These are phyloP conservation scores for Cephus pygmeus DNA, from an alignment of 2,888 invertebrate species.

Conservation along the genomic window DNA sequence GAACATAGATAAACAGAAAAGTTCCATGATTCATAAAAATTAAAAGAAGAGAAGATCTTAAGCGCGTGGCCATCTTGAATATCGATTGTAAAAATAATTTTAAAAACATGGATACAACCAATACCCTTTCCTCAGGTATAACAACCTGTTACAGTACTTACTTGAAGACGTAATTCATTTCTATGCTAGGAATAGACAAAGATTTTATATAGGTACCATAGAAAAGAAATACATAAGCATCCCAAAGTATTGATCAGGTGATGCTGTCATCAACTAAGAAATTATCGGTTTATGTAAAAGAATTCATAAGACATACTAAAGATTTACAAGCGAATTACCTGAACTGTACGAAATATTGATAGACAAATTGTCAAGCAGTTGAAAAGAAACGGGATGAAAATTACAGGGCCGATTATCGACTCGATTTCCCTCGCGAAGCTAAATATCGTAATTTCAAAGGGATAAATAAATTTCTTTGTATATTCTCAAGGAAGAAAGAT, in stretches of 20 bases:
- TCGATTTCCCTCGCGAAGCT: conserved; percentile 32
- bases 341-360: conserved; percentile 41
- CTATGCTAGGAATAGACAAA: background rate
- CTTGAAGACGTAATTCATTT: background rate
- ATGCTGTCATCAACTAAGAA: too few relatives aligned
- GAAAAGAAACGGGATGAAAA: background rate
- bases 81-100: background rate
- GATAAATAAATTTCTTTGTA: too few relatives aligned
- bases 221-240: background rate
- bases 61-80: background rate
- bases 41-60: background rate
- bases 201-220: background rate
- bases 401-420: background rate
- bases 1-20: conserved; percentile 7
- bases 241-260: background rate
- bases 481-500: too few relatives aligned
- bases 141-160: background rate
- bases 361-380: conserved; percentile 21
- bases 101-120: background rate
- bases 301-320: conserved; percentile 24
- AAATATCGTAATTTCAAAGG: background rate
- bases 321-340: conserved; percentile 41
- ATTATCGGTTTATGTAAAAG: too few relatives aligned
- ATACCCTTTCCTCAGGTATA: background rate
- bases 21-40: background rate